Conservation (phyloP, 2,113 vertebrate genomes). For the Mobula birostris region DNA sequence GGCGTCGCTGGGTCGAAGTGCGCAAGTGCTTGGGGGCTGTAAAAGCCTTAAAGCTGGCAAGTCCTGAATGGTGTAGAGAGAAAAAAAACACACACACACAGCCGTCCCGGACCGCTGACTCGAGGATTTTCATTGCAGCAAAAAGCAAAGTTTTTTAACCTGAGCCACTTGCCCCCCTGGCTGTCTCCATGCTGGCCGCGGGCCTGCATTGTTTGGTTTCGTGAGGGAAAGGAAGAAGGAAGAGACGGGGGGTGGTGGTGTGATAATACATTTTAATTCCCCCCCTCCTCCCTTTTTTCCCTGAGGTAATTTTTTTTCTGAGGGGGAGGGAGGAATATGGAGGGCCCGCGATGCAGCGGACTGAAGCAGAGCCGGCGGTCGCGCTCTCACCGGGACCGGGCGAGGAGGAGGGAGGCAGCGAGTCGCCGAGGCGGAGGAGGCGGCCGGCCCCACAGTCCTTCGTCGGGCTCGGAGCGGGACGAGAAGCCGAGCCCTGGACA, state of each 20-base stretch:
- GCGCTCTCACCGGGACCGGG: conserved; percentile 74
- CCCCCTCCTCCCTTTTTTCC: conserved; percentile 5
- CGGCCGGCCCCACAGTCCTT: conserved; percentile 70
- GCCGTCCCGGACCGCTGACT: conserved; percentile 32
- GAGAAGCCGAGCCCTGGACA: conserved; percentile 47
- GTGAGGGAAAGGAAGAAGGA: conserved; percentile 20
- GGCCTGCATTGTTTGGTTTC: conserved; percentile 27
- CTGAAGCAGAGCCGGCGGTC: conserved; percentile 80
- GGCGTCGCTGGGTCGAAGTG: neutral
- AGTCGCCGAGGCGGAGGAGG: conserved; percentile 51
- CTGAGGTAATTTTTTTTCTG: conserved; percentile 14
- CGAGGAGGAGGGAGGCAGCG: conserved; percentile 72
- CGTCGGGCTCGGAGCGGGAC: conserved; percentile 78
- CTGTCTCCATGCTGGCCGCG: conserved; percentile 26
- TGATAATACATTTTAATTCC: neutral
- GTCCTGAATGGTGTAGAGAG: conserved; percentile 17
- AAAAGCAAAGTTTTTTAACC: conserved; percentile 10
- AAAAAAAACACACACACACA: neutral
- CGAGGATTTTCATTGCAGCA: conserved; percentile 31
- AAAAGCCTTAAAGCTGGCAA: conserved; percentile 27
- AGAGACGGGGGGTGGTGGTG: neutral
- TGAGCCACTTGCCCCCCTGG: neutral
- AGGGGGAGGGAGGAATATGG: conserved; percentile 20
- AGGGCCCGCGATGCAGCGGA: conserved; percentile 35
- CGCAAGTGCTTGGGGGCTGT: conserved; percentile 9